A percentile compares a stretch with the other conserved stretches of the same genome.
Conservation (phyloP, 2,888 invertebrate species). For the Melanotus villosus region DNA sequence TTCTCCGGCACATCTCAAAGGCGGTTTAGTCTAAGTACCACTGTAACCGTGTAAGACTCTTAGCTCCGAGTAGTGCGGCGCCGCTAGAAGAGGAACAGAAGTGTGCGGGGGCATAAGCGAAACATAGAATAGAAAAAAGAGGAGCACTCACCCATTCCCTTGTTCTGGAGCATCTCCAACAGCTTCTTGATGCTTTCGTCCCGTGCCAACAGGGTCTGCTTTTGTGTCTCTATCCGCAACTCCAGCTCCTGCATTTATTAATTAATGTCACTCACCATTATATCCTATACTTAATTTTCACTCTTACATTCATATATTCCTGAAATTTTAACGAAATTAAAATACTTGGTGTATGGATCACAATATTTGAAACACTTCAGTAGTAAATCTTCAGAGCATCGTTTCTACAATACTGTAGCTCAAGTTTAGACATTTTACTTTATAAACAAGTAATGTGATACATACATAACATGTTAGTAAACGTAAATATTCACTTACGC, state of each 20-base stretch:
- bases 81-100: conserved; percentile 48
- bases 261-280: conserved; percentile 10
- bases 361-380: no score
- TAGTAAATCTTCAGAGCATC: no score
- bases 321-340: not conserved
- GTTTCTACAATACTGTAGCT: no score
- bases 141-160: conserved; percentile 89
- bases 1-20: conserved; percentile 52
- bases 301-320: not conserved
- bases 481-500: no score
- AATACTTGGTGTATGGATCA: not conserved
- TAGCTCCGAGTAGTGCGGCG: conserved; percentile 55
- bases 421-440: no score
- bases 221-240: conserved; percentile 96
- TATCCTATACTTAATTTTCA: not conserved
- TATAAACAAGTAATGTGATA: no score
- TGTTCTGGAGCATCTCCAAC: conserved; percentile 97
- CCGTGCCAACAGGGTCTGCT: conserved; percentile 95
- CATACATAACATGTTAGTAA: no score
- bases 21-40: conserved; percentile 43
- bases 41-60: conserved; percentile 63
- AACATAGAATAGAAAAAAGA: conserved; percentile 40
- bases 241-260: conserved; percentile 85
- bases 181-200: conserved; percentile 99
- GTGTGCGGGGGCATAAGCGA: conserved; percentile 47